Percentiles rank a stretch among this genome's conserved stretches.
Evolutionary conservation across 2,113 vertebrate species (phyloP).

Genomic region (Patagioenas fasciata): DNA sequence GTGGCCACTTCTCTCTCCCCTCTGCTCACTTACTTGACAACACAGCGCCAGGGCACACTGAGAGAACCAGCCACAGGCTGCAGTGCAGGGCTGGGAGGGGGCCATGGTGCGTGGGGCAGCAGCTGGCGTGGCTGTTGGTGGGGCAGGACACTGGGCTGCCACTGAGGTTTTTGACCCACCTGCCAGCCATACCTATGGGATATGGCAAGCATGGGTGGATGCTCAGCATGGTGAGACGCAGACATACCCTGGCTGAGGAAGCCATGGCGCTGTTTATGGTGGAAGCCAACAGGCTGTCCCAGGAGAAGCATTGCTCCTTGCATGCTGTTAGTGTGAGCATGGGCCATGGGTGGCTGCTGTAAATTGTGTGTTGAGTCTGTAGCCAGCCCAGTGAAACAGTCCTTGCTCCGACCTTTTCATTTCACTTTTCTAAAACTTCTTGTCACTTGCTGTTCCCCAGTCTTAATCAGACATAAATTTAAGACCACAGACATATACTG

Average conservation of each 20-base stretch:
- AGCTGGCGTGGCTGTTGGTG: fast-evolving
- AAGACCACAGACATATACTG: not conserved
- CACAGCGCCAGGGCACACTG: too few relatives aligned
- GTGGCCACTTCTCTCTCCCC: not conserved
- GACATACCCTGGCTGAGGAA: not conserved
- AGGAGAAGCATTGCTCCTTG: not conserved
- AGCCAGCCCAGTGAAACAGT: not conserved
- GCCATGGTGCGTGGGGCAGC: fast-evolving
- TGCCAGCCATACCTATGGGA: not conserved
- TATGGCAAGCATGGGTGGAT: not conserved
- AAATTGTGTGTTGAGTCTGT: not conserved
- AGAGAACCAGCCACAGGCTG: not conserved
- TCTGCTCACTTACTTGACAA: not conserved
- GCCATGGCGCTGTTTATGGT: fast-evolving
- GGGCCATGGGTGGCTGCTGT: fast-evolving
- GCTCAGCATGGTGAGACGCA: fast-evolving
- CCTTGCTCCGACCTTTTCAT: not conserved
- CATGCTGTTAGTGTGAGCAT: not conserved
- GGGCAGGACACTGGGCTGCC: fast-evolving
- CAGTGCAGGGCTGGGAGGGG: fast-evolving
- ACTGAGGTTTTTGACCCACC: not conserved
- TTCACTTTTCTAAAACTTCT: not conserved
- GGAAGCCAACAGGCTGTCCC: not conserved
- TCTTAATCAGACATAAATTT: not conserved
- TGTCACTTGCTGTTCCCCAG: not conserved